A percentile compares a stretch with the other conserved stretches of the same genome.
phyloP scores from a whole-genome alignment of 2,113 vertebrate genomes.

The Perccottus glenii region DNA sequence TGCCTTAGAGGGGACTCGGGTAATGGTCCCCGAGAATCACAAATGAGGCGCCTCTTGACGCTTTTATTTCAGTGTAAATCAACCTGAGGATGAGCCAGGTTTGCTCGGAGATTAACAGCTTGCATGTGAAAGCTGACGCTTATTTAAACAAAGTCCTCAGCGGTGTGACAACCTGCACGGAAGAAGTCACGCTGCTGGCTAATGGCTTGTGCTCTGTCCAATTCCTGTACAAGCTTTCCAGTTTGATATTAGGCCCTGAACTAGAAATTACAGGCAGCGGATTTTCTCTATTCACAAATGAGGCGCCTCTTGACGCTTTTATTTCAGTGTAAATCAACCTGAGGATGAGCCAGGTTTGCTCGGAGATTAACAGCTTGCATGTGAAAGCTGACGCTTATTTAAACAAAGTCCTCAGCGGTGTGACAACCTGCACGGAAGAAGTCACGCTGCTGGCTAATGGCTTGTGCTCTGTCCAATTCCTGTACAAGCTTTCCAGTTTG shows the following conservation, averaged over 20 bases:
- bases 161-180: slow-evolving; percentile 8
- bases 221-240: slow-evolving; percentile 48
- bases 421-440: slow-evolving; percentile 3
- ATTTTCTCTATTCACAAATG: slow-evolving; percentile 59
- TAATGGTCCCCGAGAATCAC: slow-evolving; percentile 47
- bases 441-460: slow-evolving; percentile 20
- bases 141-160: slow-evolving; percentile 44
- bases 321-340: slow-evolving; percentile 54
- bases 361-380: slow-evolving; percentile 48
- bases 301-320: slow-evolving; percentile 62
- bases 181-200: slow-evolving; percentile 10
- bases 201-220: slow-evolving; percentile 13
- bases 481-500: slow-evolving; percentile 54
- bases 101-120: slow-evolving; percentile 42
- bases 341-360: slow-evolving; percentile 34
- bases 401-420: slow-evolving; percentile 41
- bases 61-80: slow-evolving; percentile 64
- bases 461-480: slow-evolving; percentile 21
- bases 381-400: slow-evolving; percentile 27
- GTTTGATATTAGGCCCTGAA: slow-evolving; percentile 59
- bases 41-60: slow-evolving; percentile 60
- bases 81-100: slow-evolving; percentile 36
- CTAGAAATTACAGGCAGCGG: slow-evolving; percentile 55
- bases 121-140: slow-evolving; percentile 37
- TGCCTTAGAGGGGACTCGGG: slow-evolving; percentile 25